Evolutionary conservation across 2,888 invertebrate genomes (phyloP).

Genomic region (Sinohyriopsis cumingii): DNA sequence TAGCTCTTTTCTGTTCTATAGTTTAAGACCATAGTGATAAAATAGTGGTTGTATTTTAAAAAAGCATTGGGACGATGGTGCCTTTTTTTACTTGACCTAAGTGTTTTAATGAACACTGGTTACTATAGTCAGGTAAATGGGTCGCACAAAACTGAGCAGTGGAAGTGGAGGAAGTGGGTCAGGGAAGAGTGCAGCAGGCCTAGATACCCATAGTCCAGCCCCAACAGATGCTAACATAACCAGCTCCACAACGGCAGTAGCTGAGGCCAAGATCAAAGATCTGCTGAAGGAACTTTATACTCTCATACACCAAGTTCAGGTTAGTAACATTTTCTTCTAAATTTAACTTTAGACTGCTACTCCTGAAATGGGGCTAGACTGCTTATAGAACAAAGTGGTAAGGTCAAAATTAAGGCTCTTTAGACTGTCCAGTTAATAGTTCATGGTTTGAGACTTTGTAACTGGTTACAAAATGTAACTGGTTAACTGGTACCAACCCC

Average conservation of each 20-base stretch:
- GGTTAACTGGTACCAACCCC: too few species aligned
- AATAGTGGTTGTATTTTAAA: too few species aligned
- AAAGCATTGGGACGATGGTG: too few species aligned
- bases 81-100: too few species aligned
- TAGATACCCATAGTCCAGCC: conserved; percentile 38
- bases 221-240: conserved; percentile 36
- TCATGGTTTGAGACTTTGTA: too few species aligned
- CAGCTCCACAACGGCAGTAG: conserved; percentile 37
- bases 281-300: conserved; percentile 84
- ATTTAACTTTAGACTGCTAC: too few species aligned
- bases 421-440: not conserved
- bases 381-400: too few species aligned
- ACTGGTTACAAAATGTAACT: too few species aligned
- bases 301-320: conserved; percentile 85
- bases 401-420: not conserved
- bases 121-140: conserved; percentile 23
- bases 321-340: conserved; percentile 19
- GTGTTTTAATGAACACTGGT: too few species aligned
- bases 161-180: conserved; percentile 26
- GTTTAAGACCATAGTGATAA: too few species aligned
- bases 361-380: too few species aligned
- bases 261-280: conserved; percentile 77
- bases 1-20: too few species aligned
- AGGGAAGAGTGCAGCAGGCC: conserved; percentile 7
- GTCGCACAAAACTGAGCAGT: conserved; percentile 41